These are phyloP conservation scores for Rhyacophila evoluta DNA, from an alignment of 2,888 invertebrate genomes.

Conservation along the genomic window DNA sequence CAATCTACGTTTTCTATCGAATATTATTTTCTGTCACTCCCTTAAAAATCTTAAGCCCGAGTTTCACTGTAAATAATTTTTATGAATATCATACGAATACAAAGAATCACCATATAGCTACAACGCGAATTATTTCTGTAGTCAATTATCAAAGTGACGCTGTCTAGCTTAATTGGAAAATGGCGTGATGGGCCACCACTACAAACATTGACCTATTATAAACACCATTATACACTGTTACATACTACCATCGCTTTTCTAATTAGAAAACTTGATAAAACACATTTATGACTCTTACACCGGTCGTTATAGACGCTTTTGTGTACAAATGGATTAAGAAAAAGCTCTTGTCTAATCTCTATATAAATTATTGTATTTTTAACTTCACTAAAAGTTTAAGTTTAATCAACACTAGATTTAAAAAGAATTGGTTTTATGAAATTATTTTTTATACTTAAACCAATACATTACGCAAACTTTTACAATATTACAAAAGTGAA, in stretches of 20 bases:
- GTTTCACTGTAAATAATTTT: too few relatives aligned
- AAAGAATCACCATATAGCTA: neutral
- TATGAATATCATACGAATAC: too few relatives aligned
- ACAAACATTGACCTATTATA: neutral
- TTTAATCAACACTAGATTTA: too few relatives aligned
- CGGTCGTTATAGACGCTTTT: neutral
- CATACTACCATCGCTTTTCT: neutral
- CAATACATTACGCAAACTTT: too few relatives aligned
- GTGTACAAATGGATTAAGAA: neutral
- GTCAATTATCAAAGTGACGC: slow-evolving; percentile 26
- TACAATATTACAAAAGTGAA: too few relatives aligned
- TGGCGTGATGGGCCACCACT: slow-evolving; percentile 39
- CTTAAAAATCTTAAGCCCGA: too few relatives aligned
- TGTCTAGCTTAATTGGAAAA: slow-evolving; percentile 37
- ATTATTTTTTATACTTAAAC: too few relatives aligned
- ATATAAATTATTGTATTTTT: neutral
- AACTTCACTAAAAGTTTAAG: too few relatives aligned
- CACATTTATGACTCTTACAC: neutral
- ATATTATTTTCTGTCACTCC: too few relatives aligned
- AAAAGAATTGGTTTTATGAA: too few relatives aligned
- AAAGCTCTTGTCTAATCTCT: neutral
- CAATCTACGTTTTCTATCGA: too few relatives aligned
- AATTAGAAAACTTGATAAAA: slow-evolving; percentile 20
- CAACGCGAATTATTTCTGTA: neutral
- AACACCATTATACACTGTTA: neutral